Conservation (phyloP, 2,113 vertebrate genomes). For the Micronycteris hirsuta region DNA sequence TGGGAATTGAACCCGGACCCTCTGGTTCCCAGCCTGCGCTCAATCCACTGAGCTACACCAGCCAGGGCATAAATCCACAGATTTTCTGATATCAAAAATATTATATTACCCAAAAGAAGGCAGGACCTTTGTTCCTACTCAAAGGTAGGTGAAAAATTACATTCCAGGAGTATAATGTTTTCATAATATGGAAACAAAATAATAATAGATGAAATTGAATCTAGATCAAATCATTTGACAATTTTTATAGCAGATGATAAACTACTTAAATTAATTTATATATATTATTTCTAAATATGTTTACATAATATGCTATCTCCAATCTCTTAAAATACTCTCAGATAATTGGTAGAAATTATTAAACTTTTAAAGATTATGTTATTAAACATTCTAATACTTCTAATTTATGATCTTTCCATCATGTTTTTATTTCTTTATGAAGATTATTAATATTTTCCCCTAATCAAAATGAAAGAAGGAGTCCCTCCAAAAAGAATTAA, state of each 20-base stretch:
- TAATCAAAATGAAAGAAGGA: too few species aligned
- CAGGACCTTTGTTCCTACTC: neutral
- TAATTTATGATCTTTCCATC: neutral
- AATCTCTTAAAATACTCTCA: neutral
- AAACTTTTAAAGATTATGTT: neutral
- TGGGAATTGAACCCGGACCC: too few species aligned
- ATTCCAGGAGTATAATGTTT: neutral
- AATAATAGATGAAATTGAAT: neutral
- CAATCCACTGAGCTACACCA: too few species aligned
- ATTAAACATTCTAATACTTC: neutral
- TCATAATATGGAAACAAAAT: neutral
- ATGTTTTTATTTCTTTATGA: neutral
- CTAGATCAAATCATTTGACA: neutral
- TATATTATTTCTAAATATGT: neutral
- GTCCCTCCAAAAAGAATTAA: too few species aligned
- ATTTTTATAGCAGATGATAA: neutral
- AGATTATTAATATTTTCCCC: neutral
- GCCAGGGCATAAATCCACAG: too few species aligned
- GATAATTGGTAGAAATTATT: neutral
- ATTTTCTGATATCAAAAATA: neutral
- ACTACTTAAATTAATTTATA: neutral
- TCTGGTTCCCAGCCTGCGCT: too few species aligned
- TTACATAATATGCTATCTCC: neutral
- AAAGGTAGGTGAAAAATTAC: neutral
- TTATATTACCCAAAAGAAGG: neutral